phyloP scores from a whole-genome alignment of 1,140 invertebrate genomes.

The Drusus annulatus region DNA sequence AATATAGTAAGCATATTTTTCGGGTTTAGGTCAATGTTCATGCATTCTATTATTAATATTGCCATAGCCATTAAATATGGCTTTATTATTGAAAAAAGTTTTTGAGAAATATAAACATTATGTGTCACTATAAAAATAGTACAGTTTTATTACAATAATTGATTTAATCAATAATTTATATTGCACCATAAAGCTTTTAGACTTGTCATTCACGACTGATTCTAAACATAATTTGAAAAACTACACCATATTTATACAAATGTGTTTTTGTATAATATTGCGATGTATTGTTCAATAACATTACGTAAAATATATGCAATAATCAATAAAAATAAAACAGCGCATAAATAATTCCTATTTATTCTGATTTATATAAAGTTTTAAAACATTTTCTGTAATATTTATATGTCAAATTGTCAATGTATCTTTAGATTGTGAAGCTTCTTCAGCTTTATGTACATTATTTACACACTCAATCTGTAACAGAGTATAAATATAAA shows the following conservation, averaged over 20 bases:
- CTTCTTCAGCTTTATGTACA: conserved; percentile 53
- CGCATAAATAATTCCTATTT: conserved; percentile 51
- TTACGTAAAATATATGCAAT: conserved; percentile 17
- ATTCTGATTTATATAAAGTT: conserved; percentile 52
- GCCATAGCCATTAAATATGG: too few species aligned
- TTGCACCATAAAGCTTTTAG: too few species aligned
- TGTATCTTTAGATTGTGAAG: conserved; percentile 40
- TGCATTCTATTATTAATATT: too few species aligned
- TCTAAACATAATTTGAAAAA: too few species aligned
- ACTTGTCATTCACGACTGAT: too few species aligned
- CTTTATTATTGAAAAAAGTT: too few species aligned
- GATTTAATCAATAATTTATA: too few species aligned
- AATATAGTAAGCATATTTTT: neutral
- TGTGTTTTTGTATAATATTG: too few species aligned
- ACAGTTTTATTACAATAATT: too few species aligned
- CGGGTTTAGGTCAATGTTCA: neutral
- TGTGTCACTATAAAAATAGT: too few species aligned
- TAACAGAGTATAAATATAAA: conserved; percentile 53
- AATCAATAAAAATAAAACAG: conserved; percentile 52
- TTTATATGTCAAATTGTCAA: conserved; percentile 44
- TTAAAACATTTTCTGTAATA: conserved; percentile 48
- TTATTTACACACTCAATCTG: conserved; percentile 55
- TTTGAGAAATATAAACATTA: too few species aligned
- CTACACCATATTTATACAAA: too few species aligned
- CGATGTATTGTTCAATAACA: conserved; percentile 1